phyloP scores from a whole-genome alignment of 2,797 vertebrate genomes.

The Sebastes iracundus region DNA sequence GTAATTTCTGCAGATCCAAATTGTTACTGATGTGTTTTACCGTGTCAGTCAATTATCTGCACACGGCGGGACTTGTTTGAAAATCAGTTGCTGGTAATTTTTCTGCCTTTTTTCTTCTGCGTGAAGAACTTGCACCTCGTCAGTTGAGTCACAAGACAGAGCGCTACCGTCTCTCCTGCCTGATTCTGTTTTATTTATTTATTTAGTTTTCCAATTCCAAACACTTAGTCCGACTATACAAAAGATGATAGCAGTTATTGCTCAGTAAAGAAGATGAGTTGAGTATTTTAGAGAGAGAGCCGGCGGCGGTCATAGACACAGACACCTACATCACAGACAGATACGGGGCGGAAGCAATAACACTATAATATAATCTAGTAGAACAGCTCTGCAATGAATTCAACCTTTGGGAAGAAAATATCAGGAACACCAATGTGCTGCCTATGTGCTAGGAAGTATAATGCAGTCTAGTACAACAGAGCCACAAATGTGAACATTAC shows the following conservation, averaged over 20 bases:
- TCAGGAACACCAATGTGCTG: background rate
- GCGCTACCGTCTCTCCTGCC: background rate
- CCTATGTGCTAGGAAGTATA: background rate
- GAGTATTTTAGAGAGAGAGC: conserved; percentile 25
- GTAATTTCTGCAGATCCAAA: conserved; percentile 26
- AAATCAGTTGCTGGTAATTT: background rate
- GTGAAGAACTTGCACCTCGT: conserved; percentile 1
- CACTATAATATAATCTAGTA: conserved; percentile 6
- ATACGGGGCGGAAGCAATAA: background rate
- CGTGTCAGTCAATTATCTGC: background rate
- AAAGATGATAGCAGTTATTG: conserved; percentile 9
- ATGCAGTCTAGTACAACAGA: background rate
- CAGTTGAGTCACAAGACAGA: conserved; percentile 12
- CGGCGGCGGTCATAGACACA: conserved; percentile 4
- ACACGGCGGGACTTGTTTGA: background rate
- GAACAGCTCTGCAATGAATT: conserved; percentile 5
- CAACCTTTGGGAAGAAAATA: conserved; percentile 7
- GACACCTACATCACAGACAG: conserved; percentile 5
- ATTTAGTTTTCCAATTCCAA: background rate
- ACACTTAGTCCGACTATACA: background rate
- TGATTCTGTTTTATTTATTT: background rate
- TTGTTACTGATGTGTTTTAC: conserved; percentile 17
- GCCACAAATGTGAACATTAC: background rate
- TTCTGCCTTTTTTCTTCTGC: background rate
- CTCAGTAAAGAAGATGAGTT: conserved; percentile 17